These are phyloP conservation scores for Phalacrocorax pelagicus DNA, from an alignment of 2,113 vertebrate genomes.

Conservation along the genomic window DNA sequence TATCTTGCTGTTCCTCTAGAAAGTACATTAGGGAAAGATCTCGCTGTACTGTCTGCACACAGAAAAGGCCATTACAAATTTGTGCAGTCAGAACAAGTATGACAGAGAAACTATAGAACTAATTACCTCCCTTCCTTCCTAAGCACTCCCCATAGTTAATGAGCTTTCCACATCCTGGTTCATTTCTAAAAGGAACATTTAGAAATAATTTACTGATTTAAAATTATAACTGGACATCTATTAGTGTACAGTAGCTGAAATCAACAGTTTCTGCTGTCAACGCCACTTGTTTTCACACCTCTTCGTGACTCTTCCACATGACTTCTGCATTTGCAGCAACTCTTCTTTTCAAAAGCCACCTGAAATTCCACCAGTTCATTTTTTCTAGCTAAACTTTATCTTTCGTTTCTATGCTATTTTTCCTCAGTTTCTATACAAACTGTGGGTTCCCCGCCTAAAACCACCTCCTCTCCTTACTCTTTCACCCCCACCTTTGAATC, in stretches of 20 bases:
- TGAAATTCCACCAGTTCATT: background rate
- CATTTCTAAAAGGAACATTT: background rate
- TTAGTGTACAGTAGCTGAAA: background rate
- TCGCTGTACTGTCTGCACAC: background rate
- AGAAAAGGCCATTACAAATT: background rate
- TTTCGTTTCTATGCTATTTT: background rate
- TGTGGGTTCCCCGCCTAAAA: background rate
- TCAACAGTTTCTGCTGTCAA: background rate
- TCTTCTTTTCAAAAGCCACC: background rate
- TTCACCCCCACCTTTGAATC: background rate
- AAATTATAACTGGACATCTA: background rate
- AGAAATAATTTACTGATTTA: background rate
- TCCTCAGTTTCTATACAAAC: background rate
- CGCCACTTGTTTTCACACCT: background rate
- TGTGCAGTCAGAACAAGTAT: background rate
- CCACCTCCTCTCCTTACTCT: background rate
- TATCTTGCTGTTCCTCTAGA: background rate
- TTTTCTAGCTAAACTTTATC: background rate
- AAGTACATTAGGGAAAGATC: background rate
- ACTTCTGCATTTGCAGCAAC: background rate
- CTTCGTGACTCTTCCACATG: background rate
- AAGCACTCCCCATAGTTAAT: background rate
- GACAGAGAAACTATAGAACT: background rate
- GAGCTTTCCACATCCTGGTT: background rate
- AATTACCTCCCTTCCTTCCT: background rate